Conservation (phyloP, 2,113 vertebrate species). For the Nanorana parkeri region DNA sequence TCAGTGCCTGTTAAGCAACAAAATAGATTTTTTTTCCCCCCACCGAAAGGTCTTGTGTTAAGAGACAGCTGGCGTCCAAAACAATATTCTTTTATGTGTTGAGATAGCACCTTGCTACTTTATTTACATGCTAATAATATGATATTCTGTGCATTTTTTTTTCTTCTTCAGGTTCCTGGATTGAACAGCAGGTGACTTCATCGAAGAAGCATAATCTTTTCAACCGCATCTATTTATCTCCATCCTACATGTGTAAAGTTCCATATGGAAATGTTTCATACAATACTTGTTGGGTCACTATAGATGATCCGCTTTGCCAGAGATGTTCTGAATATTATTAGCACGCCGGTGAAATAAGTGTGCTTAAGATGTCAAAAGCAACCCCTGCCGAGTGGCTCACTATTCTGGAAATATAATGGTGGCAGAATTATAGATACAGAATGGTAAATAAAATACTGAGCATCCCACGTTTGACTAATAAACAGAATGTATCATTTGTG, state of each 20-base stretch:
- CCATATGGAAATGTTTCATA: constrained; percentile 18
- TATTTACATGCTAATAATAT: constrained; percentile 9
- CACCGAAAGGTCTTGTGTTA: neutral
- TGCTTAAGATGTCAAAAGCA: neutral
- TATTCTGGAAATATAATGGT: neutral
- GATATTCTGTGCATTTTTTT: neutral
- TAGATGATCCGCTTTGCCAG: neutral
- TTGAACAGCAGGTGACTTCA: constrained; percentile 12
- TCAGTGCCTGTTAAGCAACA: constrained; percentile 36
- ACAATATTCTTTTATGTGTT: constrained; percentile 16
- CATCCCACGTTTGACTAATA: no score
- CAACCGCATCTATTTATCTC: neutral
- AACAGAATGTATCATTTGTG: no score
- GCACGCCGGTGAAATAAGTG: neutral
- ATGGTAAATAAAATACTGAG: neutral
- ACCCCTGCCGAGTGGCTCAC: constrained; percentile 10
- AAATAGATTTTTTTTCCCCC: constrained; percentile 28
- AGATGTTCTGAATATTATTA: constrained; percentile 13
- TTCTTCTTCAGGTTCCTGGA: neutral
- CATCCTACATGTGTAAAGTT: neutral
- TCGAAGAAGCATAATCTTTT: neutral
- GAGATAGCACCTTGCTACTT: neutral
- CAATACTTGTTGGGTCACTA: constrained; percentile 7
- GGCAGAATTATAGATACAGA: neutral
- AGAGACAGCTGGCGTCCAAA: neutral